phyloP scores from a whole-genome alignment of 2,797 vertebrate genomes.

The Amblyopsis hoosieri region DNA sequence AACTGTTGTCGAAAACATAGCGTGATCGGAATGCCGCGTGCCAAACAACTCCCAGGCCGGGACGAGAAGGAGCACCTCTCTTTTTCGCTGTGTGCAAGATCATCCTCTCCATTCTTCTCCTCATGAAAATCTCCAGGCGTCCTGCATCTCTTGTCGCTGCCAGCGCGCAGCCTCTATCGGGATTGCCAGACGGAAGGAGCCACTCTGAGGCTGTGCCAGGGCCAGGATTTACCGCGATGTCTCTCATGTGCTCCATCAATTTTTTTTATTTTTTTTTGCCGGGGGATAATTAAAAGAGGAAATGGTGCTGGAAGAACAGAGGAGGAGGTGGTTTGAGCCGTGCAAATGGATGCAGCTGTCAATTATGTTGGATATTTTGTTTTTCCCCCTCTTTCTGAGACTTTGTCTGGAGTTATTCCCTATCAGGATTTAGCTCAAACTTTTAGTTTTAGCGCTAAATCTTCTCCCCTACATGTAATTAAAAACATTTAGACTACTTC shows the following conservation, averaged over 20 bases:
- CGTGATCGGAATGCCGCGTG: constrained; percentile 63
- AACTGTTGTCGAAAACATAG: constrained; percentile 78
- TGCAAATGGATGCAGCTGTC: constrained; percentile 79
- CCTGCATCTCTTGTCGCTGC: constrained; percentile 75
- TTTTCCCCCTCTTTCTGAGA: constrained; percentile 55
- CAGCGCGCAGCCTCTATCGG: constrained; percentile 80
- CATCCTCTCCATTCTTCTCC: constrained; percentile 78
- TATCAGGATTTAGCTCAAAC: constrained; percentile 59
- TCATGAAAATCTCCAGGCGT: constrained; percentile 75
- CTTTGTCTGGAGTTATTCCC: constrained; percentile 53
- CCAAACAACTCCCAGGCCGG: constrained; percentile 68
- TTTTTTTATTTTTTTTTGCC: constrained; percentile 58
- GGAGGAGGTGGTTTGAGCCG: constrained; percentile 52
- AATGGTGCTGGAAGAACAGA: constrained; percentile 79
- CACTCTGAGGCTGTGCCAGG: constrained; percentile 82
- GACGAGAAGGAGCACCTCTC: constrained; percentile 72
- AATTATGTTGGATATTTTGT: constrained; percentile 75
- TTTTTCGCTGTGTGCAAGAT: constrained; percentile 69
- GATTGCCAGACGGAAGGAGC: constrained; percentile 77
- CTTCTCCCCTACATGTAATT: constrained; percentile 49
- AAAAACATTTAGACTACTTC: constrained; percentile 53
- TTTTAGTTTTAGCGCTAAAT: constrained; percentile 58
- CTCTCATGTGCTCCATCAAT: constrained; percentile 81
- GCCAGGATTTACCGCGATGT: constrained; percentile 78
- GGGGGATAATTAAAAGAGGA: constrained; percentile 85